These are phyloP conservation scores for Craniophora ligustri DNA, from an alignment of 2,888 invertebrate genomes.

Conservation along the genomic window DNA sequence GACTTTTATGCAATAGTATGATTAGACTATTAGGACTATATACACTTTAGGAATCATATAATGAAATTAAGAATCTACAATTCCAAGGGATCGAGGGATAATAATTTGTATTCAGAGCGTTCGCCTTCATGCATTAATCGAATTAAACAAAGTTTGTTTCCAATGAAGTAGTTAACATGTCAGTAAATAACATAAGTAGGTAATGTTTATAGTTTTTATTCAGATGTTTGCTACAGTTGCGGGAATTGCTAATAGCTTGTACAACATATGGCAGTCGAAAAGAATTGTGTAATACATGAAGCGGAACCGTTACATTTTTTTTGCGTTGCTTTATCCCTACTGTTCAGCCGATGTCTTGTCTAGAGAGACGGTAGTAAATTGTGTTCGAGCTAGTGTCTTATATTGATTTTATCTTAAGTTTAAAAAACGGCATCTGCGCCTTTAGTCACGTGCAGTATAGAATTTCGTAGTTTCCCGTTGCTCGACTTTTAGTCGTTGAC, in stretches of 20 bases:
- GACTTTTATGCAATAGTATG: no score
- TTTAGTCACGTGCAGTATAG: no score
- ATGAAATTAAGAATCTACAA: slow-evolving; percentile 22
- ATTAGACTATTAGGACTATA: no score
- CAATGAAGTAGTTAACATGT: slow-evolving; percentile 39
- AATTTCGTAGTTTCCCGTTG: no score
- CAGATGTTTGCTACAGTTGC: slow-evolving; percentile 8
- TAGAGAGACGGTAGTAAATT: slow-evolving; percentile 26
- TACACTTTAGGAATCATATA: no score
- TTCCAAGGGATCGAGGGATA: slow-evolving; percentile 28
- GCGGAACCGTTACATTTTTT: not conserved
- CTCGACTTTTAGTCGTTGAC: no score
- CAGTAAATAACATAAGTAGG: slow-evolving; percentile 32
- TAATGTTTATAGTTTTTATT: slow-evolving; percentile 44
- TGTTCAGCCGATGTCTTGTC: slow-evolving; percentile 7
- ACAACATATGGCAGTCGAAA: slow-evolving; percentile 8
- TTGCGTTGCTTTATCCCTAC: slow-evolving; percentile 10
- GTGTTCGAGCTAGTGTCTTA: slow-evolving; percentile 11
- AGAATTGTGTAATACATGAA: slow-evolving; percentile 16
- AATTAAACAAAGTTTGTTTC: slow-evolving; percentile 28
- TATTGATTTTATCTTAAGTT: slow-evolving; percentile 15
- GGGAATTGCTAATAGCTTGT: slow-evolving; percentile 13
- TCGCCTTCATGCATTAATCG: slow-evolving; percentile 22
- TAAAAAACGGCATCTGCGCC: no score
- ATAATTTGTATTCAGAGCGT: slow-evolving; percentile 33